Percentiles rank a stretch among this genome's conserved stretches.
phyloP scores from a whole-genome alignment of 1,140 invertebrate genomes.

The Odontomachus brunneus region DNA sequence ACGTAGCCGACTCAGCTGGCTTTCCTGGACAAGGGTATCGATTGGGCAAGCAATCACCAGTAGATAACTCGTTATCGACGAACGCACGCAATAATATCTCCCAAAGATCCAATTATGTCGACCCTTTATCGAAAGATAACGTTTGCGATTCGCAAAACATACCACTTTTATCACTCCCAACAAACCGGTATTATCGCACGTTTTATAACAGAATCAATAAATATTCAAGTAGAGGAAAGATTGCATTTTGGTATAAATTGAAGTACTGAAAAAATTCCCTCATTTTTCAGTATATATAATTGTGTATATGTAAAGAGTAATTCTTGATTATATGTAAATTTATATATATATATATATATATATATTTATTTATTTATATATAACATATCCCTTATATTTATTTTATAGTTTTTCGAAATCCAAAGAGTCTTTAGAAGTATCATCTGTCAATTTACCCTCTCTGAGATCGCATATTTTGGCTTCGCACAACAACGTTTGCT shows the following conservation, averaged over 20 bases:
- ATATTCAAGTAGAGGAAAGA: background rate
- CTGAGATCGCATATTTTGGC: conserved; percentile 76
- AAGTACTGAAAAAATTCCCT: too few species aligned
- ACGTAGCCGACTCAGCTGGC: conserved; percentile 60
- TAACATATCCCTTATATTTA: background rate
- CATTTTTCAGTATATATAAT: too few species aligned
- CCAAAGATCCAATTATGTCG: conserved; percentile 4
- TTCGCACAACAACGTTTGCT: conserved; percentile 78
- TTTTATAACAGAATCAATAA: background rate
- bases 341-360: too few species aligned
- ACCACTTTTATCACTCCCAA: conserved; percentile 2
- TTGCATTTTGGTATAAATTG: too few species aligned
- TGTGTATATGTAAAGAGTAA: too few species aligned
- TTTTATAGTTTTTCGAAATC: conserved; percentile 50
- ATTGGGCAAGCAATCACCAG: conserved; percentile 72
- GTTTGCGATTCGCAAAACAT: background rate
- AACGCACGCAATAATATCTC: conserved; percentile 4
- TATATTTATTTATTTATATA: too few species aligned
- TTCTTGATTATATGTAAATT: too few species aligned
- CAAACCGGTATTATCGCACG: conserved; percentile 43
- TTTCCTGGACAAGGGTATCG: conserved; percentile 81
- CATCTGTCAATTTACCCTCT: conserved; percentile 60
- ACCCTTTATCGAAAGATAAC: conserved; percentile 28
- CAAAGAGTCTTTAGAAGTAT: conserved; percentile 43
- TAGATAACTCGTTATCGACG: conserved; percentile 40